Base-by-base conservation (phyloP, 2,797 vertebrate species). In the Enteromius unitaeniatus region DNA sequence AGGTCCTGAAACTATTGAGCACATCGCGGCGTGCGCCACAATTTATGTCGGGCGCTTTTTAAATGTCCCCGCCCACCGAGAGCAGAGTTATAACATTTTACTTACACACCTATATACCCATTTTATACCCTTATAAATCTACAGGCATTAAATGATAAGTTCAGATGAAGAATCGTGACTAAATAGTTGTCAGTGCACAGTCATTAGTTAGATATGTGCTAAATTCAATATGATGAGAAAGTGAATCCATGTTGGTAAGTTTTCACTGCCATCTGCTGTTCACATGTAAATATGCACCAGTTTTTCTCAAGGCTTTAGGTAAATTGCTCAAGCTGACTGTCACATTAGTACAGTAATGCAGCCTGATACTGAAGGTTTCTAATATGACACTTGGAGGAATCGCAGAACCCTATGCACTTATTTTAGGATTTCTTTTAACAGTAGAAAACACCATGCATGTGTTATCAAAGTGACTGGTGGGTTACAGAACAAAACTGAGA, bases 261-360 rank as follows among this genome's bases (percentile, higher is more conserved):
- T 3, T 79, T 49, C 17, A 87, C 77, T 87, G 86, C 86, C 86
- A 80, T 76, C 86, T 87, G 83, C 64, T 83, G 86, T 75, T 87
- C 60, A 74, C 42, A 37, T 49, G 5, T 37, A 51, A 51, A 72
- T 15, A 28, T 3, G n/a, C 10, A 6, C 28, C 13, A n/a, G 13
- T 47, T 28, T 31, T 26, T 13, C 40, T 7, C 14, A 28, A 72
- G 23, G 26, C 26, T 53, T 74, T n/a, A 11, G 19, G 34, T 53
- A 3, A 53, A 9, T 31, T 31, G 70, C 9, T 73, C 6, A 15
- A 45, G 11, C 8, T 42, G 37, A 69, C 8, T 5, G 31, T 37
- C 64, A 67, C 7, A 21, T 69, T 42, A 42, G 21, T 45, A 8
- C 10, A 45, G 3, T 9, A 21, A 11, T 3, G 15, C 68, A 26